A percentile compares a stretch with the other conserved stretches of the same genome.
These are phyloP conservation scores for Dasypogon diadema DNA, from an alignment of 2,888 invertebrate genomes.

Conservation along the genomic window DNA sequence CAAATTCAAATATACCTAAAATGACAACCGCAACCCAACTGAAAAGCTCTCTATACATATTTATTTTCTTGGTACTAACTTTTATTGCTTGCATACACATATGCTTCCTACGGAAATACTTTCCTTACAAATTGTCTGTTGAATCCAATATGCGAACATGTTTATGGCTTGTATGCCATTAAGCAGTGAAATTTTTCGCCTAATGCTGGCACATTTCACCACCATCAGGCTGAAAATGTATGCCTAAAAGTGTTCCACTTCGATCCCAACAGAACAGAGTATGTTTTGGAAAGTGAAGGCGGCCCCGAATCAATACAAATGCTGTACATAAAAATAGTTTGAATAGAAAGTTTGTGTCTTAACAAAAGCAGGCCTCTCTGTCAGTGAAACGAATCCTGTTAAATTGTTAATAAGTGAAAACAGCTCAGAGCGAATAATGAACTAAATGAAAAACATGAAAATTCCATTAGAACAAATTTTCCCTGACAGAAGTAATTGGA, in stretches of 20 bases:
- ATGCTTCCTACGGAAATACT: too few species aligned
- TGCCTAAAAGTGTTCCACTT: background rate
- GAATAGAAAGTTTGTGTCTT: background rate
- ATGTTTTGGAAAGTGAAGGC: too few species aligned
- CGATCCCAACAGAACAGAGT: too few species aligned
- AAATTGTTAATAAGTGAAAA: constrained; percentile 6
- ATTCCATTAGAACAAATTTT: constrained; percentile 9
- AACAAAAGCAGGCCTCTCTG: too few species aligned
- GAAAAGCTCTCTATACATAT: too few species aligned
- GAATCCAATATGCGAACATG: background rate
- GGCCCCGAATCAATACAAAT: too few species aligned
- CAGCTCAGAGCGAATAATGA: background rate
- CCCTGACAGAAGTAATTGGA: background rate
- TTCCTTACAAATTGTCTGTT: background rate
- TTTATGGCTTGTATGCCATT: background rate
- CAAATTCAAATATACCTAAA: too few species aligned
- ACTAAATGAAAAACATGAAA: constrained; percentile 9
- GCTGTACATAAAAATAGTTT: background rate
- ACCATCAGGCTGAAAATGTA: background rate
- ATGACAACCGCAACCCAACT: too few species aligned
- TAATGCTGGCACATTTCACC: too few species aligned
- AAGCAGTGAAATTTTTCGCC: too few species aligned
- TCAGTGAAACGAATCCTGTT: background rate
- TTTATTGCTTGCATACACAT: too few species aligned
- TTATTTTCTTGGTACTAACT: too few species aligned